Base-by-base conservation (phyloP, 2,113 vertebrate species). In the Orycteropus afer region DNA sequence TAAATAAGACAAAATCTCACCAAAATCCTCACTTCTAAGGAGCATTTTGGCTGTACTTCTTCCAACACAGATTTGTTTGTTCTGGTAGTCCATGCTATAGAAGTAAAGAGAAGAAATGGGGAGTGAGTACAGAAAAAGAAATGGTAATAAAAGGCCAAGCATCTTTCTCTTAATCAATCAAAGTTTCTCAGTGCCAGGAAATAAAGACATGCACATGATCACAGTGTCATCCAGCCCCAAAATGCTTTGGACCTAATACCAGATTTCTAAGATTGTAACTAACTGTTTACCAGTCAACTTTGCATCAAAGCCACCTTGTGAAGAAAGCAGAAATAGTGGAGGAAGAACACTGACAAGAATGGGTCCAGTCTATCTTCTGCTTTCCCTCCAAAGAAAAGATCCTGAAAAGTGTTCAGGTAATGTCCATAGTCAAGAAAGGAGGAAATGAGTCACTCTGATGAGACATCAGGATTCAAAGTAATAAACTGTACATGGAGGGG, bases 361-460 rank as follows among this genome's bases (percentile, higher is more conserved):
- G 2, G 0, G 29, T 23, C 25, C 32, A 71, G 47, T n/a, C n/a
- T n/a, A 22, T 27, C 20, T n/a, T 55, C 32, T 73, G 74, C 42
- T 53, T 65, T 37, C 49, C 88, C 59, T 77, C 40, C 71, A 61
- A 91, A 78, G 73, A 69, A 86, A 74, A 88, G 55, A 89, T n/a
- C 15, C 65, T 79, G 14, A 34, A 32, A 47, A 27, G 15, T 40
- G 29, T 73, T 69, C 42, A 88, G 61, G 29, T 71, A 34, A 84
- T 22, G 40, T 22, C 47, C 69, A 82, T 57, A 40, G 45, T 37
- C 1, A 4, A 47, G 77, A 86, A 45, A 32, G 40, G 18, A 84
- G 37, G 57, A 86, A 76, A 90, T 23, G 29, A 59, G 34, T n/a
- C n/a, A 18, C 84, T 71, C 53, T 22, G 13, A 81, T 1, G 8